A percentile compares a stretch with the other conserved stretches of the same genome.
Evolutionary conservation across 2,888 invertebrate genomes (phyloP).

Genomic region (Lacanobia wlatinum): DNA sequence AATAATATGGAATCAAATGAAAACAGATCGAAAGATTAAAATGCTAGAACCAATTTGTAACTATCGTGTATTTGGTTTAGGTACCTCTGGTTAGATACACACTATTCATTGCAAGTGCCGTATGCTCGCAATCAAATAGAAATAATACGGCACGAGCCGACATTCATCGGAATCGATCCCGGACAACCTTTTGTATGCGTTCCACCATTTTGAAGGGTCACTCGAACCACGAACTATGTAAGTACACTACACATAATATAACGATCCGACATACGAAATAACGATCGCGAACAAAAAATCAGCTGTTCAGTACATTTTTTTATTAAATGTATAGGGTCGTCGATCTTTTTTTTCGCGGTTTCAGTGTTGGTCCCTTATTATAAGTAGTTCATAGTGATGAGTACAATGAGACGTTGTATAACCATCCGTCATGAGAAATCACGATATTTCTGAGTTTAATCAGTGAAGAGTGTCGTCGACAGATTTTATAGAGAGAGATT

Average conservation of each 20-base stretch:
- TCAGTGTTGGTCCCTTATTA: too few species aligned
- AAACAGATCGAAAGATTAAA: neutral
- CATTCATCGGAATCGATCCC: constrained; percentile 32
- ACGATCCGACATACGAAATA: neutral
- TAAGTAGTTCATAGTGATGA: too few species aligned
- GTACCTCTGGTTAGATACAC: neutral
- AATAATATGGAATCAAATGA: neutral
- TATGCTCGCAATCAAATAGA: constrained; percentile 28
- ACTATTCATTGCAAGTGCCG: constrained; percentile 10
- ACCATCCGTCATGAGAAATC: constrained; percentile 1
- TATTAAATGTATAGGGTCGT: too few species aligned
- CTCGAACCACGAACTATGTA: constrained; percentile 3
- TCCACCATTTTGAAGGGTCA: constrained; percentile 23
- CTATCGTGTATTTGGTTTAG: neutral
- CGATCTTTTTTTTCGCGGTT: too few species aligned
- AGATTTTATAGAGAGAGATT: constrained; percentile 21
- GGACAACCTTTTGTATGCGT: constrained; percentile 46
- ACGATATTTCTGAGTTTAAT: constrained; percentile 31
- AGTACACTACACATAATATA: constrained; percentile 6
- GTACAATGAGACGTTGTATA: too few species aligned
- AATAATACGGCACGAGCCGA: constrained; percentile 28
- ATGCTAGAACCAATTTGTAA: neutral
- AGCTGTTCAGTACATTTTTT: too few species aligned
- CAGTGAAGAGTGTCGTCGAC: constrained; percentile 20
- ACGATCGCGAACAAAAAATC: too few species aligned